These are phyloP conservation scores for Temnothorax longispinosus DNA, from an alignment of 1,140 invertebrate genomes.

Conservation along the genomic window DNA sequence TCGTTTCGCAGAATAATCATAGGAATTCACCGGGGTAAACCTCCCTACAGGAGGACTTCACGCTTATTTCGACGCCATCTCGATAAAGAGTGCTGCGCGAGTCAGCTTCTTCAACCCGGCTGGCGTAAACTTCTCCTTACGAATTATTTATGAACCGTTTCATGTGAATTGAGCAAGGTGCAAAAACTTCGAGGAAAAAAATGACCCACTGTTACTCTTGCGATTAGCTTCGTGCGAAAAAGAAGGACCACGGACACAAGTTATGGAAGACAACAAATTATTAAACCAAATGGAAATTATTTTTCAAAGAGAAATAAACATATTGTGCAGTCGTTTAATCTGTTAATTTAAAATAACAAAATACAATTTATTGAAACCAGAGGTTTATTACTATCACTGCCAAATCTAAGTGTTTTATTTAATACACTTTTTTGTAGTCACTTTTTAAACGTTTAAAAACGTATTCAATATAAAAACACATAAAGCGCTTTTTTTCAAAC, in stretches of 20 bases:
- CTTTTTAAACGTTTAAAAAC: too few relatives aligned
- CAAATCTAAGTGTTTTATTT: too few relatives aligned
- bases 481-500: too few relatives aligned
- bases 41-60: neutral
- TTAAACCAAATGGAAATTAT: neutral
- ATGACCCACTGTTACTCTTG: slow-evolving; percentile 1
- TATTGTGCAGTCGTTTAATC: neutral
- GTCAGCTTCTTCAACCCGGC: neutral
- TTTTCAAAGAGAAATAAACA: neutral
- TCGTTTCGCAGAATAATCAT: neutral
- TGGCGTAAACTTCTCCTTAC: slow-evolving; percentile 1
- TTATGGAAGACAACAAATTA: neutral
- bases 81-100: slow-evolving; percentile 8
- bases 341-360: neutral
- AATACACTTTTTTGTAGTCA: too few relatives aligned
- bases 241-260: neutral
- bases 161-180: slow-evolving; percentile 1
- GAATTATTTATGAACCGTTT: slow-evolving; percentile 39
- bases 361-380: neutral
- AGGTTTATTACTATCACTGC: neutral
- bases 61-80: slow-evolving; percentile 4
- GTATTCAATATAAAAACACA: too few relatives aligned
- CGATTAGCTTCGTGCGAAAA: slow-evolving; percentile 13
- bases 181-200: neutral
- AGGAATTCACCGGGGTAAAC: neutral